phyloP scores from a whole-genome alignment of 1,140 invertebrate species.

The Proales similis region DNA sequence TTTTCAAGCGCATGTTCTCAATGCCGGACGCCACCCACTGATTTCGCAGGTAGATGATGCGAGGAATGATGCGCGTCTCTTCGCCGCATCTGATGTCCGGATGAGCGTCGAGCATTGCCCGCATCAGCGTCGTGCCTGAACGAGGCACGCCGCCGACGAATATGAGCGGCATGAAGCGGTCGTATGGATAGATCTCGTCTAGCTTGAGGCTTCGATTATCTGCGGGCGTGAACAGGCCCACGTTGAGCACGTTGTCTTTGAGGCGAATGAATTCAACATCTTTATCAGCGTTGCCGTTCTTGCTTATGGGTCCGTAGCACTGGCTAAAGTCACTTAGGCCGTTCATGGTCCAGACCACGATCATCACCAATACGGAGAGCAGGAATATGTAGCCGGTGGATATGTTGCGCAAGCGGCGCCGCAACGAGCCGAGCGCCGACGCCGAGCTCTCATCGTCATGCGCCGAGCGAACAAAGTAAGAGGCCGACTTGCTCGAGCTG shows the following conservation, averaged over 20 bases:
- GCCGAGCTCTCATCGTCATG: no score
- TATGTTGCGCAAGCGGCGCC: slow-evolving; percentile 8
- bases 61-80: slow-evolving; percentile 90
- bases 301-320: slow-evolving; percentile 14
- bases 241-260: slow-evolving; percentile 1
- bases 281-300: slow-evolving; percentile 18
- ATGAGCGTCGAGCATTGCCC: slow-evolving; percentile 96
- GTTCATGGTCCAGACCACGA: slow-evolving; percentile 23
- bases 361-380: background rate
- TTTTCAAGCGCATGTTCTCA: slow-evolving; percentile 61
- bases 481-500: no score
- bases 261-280: slow-evolving; percentile 17
- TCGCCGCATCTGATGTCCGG: slow-evolving; percentile 95
- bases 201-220: background rate
- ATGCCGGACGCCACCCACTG: slow-evolving; percentile 87
- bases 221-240: background rate
- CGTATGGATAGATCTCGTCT: slow-evolving; percentile 22
- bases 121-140: slow-evolving; percentile 89
- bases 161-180: slow-evolving; percentile 25
- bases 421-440: no score
- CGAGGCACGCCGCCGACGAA: slow-evolving; percentile 94
- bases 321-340: slow-evolving; percentile 3
- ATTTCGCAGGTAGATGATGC: slow-evolving; percentile 72
- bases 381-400: slow-evolving; percentile 11
- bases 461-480: no score